phyloP scores from a whole-genome alignment of 2,113 vertebrate species.

The Gobio gobio region DNA sequence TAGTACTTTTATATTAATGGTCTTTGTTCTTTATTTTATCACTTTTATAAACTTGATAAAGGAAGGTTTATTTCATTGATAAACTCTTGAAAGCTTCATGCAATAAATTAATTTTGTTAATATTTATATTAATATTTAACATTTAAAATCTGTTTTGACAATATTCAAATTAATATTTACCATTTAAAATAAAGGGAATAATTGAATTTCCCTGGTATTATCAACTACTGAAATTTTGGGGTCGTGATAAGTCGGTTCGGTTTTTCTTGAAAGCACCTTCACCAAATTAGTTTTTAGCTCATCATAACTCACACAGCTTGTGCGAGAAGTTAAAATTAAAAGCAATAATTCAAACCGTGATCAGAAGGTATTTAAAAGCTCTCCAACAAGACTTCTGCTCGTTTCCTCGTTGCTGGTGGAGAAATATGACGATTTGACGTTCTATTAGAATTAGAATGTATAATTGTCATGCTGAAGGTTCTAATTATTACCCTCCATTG shows the following conservation, averaged over 20 bases:
- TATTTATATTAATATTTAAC: too few species aligned
- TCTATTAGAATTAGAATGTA: slow-evolving; percentile 52
- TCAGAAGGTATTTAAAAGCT: slow-evolving; percentile 38
- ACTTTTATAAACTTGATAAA: too few species aligned
- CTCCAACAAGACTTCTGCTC: slow-evolving; percentile 27
- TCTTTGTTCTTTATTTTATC: background rate
- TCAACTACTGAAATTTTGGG: background rate
- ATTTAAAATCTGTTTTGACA: too few species aligned
- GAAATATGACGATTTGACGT: slow-evolving; percentile 47
- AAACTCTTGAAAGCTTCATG: too few species aligned
- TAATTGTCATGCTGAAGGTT: slow-evolving; percentile 48
- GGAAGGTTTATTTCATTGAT: too few species aligned
- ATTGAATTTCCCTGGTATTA: too few species aligned
- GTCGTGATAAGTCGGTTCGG: background rate
- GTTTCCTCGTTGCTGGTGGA: slow-evolving; percentile 37
- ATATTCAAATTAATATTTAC: too few species aligned
- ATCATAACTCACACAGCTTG: background rate
- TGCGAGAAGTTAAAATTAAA: slow-evolving; percentile 27
- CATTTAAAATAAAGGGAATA: too few species aligned
- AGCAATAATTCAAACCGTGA: slow-evolving; percentile 24
- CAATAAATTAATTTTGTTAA: too few species aligned
- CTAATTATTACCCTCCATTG: slow-evolving; percentile 57
- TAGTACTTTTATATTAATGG: background rate
- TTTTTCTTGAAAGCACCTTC: slow-evolving; percentile 4
- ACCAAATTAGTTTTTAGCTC: background rate